A percentile compares a stretch with the other conserved stretches of the same genome.
These are phyloP conservation scores for Antheraea assamensis DNA, from an alignment of 2,888 invertebrate genomes.

Conservation along the genomic window DNA sequence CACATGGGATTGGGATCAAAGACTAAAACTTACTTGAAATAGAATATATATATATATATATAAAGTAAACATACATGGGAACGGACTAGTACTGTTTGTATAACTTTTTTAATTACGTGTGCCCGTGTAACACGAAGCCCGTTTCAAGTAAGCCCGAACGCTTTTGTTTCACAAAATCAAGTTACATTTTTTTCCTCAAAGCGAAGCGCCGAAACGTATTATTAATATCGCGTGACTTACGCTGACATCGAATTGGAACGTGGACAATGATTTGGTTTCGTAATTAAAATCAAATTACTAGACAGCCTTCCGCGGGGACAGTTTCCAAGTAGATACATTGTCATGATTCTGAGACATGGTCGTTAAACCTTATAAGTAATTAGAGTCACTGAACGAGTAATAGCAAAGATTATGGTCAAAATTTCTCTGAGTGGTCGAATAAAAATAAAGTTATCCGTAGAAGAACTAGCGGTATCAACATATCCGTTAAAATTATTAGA, in stretches of 20 bases:
- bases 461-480: too few species aligned
- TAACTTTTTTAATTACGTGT: slow-evolving; percentile 9
- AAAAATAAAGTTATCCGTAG: too few species aligned
- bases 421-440: too few species aligned
- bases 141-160: background rate
- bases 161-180: background rate
- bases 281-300: background rate
- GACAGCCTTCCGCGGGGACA: background rate
- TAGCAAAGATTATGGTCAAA: too few species aligned
- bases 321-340: background rate
- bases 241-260: background rate
- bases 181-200: background rate
- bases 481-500: too few species aligned
- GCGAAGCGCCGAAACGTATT: background rate
- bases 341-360: background rate
- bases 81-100: background rate
- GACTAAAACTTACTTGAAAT: too few species aligned
- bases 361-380: too few species aligned
- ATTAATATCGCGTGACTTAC: background rate
- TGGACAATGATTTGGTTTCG: background rate
- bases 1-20: too few species aligned
- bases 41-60: too few species aligned
- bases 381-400: too few species aligned
- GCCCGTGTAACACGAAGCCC: background rate
- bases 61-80: too few species aligned